Percentiles rank a stretch among this genome's conserved stretches.
phyloP scores from a whole-genome alignment of 64 coral and sea anemone genomes.

The Trachythela sp. region DNA sequence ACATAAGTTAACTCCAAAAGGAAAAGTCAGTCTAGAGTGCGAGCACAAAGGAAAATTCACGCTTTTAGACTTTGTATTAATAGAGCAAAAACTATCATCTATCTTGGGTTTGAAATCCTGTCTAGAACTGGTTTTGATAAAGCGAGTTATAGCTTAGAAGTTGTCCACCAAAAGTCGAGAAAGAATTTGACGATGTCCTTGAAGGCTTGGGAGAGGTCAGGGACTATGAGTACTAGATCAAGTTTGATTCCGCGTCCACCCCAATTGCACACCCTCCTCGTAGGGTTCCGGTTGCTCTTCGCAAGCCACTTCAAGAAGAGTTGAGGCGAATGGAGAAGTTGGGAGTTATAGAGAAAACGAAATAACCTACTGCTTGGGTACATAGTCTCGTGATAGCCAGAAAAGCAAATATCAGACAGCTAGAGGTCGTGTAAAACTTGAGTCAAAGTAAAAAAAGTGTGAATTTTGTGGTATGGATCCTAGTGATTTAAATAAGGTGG shows the following conservation, averaged over 20 bases:
- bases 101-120: conserved; percentile 13
- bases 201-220: background rate
- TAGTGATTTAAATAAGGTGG: conserved; percentile 3
- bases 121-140: background rate
- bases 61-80: conserved; percentile 20
- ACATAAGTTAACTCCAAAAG: background rate
- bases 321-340: conserved; percentile 8
- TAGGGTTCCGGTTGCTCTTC: background rate
- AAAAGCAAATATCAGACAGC: background rate
- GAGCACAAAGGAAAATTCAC: conserved; percentile 49
- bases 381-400: background rate
- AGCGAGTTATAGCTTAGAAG: background rate
- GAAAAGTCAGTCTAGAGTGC: conserved; percentile 19
- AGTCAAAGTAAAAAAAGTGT: background rate
- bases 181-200: background rate
- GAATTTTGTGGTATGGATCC: conserved; percentile 13
- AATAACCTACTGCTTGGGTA: background rate
- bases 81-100: conserved; percentile 37
- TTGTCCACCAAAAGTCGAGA: background rate
- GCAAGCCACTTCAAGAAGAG: background rate
- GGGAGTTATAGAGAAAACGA: background rate
- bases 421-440: background rate
- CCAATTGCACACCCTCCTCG: background rate
- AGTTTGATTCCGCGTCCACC: background rate
- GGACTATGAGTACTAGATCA: background rate